phyloP scores from a whole-genome alignment of 1,140 invertebrate species.

The Melitaea cinxia region DNA sequence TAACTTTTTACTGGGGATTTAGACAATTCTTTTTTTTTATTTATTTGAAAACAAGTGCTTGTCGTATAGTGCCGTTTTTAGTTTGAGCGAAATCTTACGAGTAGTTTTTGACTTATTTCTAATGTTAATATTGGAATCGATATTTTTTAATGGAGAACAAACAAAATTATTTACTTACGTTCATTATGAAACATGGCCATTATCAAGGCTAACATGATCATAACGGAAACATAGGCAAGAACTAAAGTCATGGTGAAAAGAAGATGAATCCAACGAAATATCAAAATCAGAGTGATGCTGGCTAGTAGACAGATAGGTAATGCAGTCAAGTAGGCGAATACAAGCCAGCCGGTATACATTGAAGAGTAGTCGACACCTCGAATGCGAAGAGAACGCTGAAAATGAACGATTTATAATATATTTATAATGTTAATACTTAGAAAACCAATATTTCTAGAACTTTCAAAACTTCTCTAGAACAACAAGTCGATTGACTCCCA shows the following conservation, averaged over 20 bases:
- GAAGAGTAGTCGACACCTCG: constrained; percentile 54
- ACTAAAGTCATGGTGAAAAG: constrained; percentile 51
- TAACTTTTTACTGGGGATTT: too few species aligned
- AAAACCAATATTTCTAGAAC: too few species aligned
- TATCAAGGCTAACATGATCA: constrained; percentile 64
- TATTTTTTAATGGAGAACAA: too few species aligned
- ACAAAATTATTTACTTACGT: constrained; percentile 37
- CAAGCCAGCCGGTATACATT: constrained; percentile 62
- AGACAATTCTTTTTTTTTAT: too few species aligned
- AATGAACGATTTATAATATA: background rate
- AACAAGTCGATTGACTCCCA: too few species aligned
- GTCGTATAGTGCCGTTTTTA: too few species aligned
- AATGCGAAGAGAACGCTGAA: constrained; percentile 55
- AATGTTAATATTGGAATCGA: too few species aligned
- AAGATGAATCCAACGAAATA: constrained; percentile 68
- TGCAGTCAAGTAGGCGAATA: constrained; percentile 57
- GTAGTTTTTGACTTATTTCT: too few species aligned
- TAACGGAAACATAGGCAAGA: constrained; percentile 54
- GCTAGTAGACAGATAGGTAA: constrained; percentile 58
- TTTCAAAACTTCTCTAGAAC: too few species aligned
- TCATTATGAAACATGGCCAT: constrained; percentile 67
- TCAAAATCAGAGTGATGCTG: constrained; percentile 56
- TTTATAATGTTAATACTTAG: too few species aligned
- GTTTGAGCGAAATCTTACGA: too few species aligned
- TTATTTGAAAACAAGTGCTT: too few species aligned